Base-by-base conservation (phyloP, 2,113 vertebrate genomes). In the Phocoena sinus region DNA sequence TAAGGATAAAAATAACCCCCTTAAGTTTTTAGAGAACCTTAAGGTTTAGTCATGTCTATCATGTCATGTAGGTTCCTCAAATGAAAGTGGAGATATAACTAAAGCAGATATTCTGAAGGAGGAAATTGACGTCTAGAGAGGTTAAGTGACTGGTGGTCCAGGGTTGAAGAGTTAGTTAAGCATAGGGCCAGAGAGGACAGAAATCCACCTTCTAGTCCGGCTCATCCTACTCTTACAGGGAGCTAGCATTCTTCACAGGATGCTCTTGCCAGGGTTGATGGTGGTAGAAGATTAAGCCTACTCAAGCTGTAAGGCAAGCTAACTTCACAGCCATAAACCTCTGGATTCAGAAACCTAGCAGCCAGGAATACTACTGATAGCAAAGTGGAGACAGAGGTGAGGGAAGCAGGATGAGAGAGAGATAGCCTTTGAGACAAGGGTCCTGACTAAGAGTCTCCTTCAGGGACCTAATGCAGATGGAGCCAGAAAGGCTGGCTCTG, bases 91-190 rank as follows among this genome's bases (percentile, higher is more conserved):
- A 65, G 26, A 62, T 86, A 44, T 33, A 47, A 74, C 47, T 56
- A 80, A 94, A 94, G 31, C 56, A 63, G 36, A 18, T 71, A 38
- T 68, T 96, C 94, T 86, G 28, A 74, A 94, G 58, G 80, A 91
- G 60, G 26, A 77, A 81, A 85, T 23, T 86, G 23, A 85, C 91
- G 67, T 70, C 73, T 50, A 20, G 63, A 28, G 26, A 68, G 28
- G 5, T 77, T 10, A 67, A 79, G 50, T 68, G 36, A 28, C 10
- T 84, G 44, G 70, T 65, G 44, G 70, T 65, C n/a, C 26, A 63
- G 28, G 56, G 5, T 4, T 90, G 31, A 79, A 70, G 60, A 74
- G 53, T n/a, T 50, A 41, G 23, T 84, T 74, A 93, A 65, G 50
- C 17, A 3, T 12, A 25, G 28, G 21, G 6, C 65, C n/a, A 44